Base-by-base conservation (phyloP, 1,140 invertebrate species). In the Rhagoletis pomonella region DNA sequence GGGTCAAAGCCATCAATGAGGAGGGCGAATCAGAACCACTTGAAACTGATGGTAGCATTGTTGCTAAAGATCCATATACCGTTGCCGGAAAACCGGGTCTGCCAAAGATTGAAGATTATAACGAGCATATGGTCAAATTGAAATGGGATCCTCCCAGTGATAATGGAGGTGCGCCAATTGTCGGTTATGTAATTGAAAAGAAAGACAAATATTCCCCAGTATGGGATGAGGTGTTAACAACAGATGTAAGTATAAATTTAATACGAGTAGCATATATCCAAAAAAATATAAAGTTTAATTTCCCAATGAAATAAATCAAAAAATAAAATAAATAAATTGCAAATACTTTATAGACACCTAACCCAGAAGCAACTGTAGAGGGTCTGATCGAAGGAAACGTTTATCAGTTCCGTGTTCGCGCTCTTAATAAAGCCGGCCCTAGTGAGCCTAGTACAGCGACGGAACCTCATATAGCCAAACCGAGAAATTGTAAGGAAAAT, bases 11-110 rank as follows among this genome's bases (percentile, higher is more conserved):
- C n/a, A 95, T 99, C 69, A 99, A 99, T 91, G 97, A 98, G 85
- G 98, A 99, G 94, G 99, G 99, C 4, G 98, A 99, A 94, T 99
- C 98, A 42, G 98, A 99, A 90, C 98, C 98, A 39, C 92, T 99
- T 77, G 96, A 97, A 90, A 98, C 98, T 14, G 96, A 96, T 94
- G 97, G 97, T 93, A 96, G 95, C 94, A 92, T 91, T 87, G 77
- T 90, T 12, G 90, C 91, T 42, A 92, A 91, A 88, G 90, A 91
- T 91, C 89, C 91, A 17, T 97, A 98, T 64, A 95, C 96, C 91
- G 94, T 96, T 87, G 96, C 98, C 89, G 96, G 96, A 50, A 97
- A 98, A 91, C 98, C 98, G 58, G 97, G 97, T 62, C 95, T 95
- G 60, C 98, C 98, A 19, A 96, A 97, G 89, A 95, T 99, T 87